Evolutionary conservation across 2,888 invertebrate genomes (phyloP), one percentile per base, ranked within the genome.

Genomic region (Leucoma salicis): DNA sequence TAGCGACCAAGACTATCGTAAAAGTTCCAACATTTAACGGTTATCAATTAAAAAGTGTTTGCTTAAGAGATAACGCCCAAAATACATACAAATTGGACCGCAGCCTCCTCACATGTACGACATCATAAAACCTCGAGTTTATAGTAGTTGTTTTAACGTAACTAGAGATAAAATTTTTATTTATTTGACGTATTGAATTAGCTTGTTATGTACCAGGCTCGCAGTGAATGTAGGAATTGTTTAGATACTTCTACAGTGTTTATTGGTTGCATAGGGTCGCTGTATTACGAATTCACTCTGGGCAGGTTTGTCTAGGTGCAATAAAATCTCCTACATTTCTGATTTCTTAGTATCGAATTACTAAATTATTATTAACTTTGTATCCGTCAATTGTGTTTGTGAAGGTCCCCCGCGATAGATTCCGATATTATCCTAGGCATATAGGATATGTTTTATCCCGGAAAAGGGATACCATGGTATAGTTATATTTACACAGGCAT

Each of bases 141-240:
- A 69, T 72, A 56, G 70, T 66, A 66, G 66, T 72, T 49, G 58
- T 62, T 29, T 60, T 66, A 57, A 67, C 74, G 77, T 74, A 70
- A 72, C 68, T 64, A 57, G 57, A 57, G 53, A 66, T 69, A 76
- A 77, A 73, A 77, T 71, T 72, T 65, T 70, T 73, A 77, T 74
- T 72, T 73, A 74, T 73, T 66, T 57, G 52, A 61, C 42, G 42
- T 51, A 43, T 54, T 57, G 57, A 55, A 60, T 58, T 56, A 63
- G 43, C 46, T 57, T 49, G 48, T 57, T 54, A 47, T 46, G 42
- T 59, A 56, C 46, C 31, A 53, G 49, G 42, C 38, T 14, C 14
- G 41, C 45, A 46, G 51, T 36, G 49, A 56, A 58, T 48, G 42
- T 42, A 45, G 32, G 48, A 40, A 49, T 56, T 39, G 48, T 56